These are phyloP conservation scores for Medauroidea extradentata DNA, from an alignment of 1,140 invertebrate species.

Conservation along the genomic window DNA sequence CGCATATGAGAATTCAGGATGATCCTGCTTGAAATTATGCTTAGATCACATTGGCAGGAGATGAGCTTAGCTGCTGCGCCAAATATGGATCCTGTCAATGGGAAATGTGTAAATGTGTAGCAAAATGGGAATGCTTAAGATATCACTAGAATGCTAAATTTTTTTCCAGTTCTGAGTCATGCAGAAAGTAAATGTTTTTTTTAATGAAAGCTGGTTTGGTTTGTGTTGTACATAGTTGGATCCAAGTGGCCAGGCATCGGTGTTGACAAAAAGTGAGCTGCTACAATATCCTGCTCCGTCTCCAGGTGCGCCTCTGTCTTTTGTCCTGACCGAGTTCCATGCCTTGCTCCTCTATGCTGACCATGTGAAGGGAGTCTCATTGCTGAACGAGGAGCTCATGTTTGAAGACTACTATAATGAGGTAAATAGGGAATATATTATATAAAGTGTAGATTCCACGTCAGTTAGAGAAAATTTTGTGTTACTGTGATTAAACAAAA, in stretches of 20 bases:
- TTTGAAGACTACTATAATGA: constrained; percentile 79
- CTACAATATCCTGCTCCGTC: constrained; percentile 51
- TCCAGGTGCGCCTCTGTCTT: constrained; percentile 58
- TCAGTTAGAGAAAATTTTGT: too few relatives aligned
- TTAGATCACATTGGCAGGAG: too few relatives aligned
- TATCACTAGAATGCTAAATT: neutral
- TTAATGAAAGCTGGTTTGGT: too few relatives aligned
- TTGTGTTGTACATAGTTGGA: too few relatives aligned
- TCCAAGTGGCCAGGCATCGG: constrained; percentile 49
- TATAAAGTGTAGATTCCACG: neutral
- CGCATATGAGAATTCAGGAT: too few relatives aligned
- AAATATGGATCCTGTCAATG: too few relatives aligned
- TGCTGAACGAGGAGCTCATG: constrained; percentile 81
- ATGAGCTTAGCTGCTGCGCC: too few relatives aligned
- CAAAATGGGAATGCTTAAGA: neutral
- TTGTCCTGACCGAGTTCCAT: constrained; percentile 90
- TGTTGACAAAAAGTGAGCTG: constrained; percentile 56
- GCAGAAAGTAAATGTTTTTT: too few relatives aligned
- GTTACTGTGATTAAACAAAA: too few relatives aligned
- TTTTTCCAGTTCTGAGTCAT: neutral
- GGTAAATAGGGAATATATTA: constrained; percentile 35
- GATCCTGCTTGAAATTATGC: too few relatives aligned
- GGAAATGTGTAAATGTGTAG: too few relatives aligned
- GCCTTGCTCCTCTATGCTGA: constrained; percentile 78
- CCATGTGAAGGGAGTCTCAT: constrained; percentile 77